These are phyloP conservation scores for Poicephalus meyeri DNA, from an alignment of 2,113 vertebrate genomes.

Conservation along the genomic window DNA sequence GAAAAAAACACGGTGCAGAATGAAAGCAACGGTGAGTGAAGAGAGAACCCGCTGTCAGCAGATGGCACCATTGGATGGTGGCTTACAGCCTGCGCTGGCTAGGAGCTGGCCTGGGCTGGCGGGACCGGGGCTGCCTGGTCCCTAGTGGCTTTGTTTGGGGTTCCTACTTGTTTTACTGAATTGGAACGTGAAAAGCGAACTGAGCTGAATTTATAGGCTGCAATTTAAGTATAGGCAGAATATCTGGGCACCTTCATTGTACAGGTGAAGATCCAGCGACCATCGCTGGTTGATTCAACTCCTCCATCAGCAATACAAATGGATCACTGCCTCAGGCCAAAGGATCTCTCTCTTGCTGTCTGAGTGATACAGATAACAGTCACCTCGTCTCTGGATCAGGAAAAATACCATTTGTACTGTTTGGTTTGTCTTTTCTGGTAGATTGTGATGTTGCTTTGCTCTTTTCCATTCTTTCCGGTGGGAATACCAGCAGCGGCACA, in stretches of 20 bases:
- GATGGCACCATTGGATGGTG: not conserved
- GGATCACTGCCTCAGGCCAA: not conserved
- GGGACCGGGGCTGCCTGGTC: not conserved
- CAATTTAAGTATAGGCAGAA: not conserved
- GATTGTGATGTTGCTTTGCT: not conserved
- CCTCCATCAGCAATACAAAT: slow-evolving; percentile 69
- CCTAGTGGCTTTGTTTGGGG: accelerated
- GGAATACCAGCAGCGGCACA: not conserved
- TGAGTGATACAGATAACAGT: not conserved
- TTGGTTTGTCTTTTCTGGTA: not conserved
- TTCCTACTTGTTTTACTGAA: accelerated
- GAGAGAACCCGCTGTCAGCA: not conserved
- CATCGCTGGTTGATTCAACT: slow-evolving; percentile 69
- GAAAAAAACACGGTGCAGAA: not conserved
- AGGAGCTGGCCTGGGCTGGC: not conserved
- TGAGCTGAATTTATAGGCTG: not conserved
- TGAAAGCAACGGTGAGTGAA: accelerated
- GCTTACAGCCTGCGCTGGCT: not conserved
- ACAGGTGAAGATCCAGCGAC: not conserved
- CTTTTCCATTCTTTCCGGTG: not conserved
- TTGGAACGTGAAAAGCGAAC: not conserved
- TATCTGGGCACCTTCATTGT: not conserved
- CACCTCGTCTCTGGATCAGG: not conserved
- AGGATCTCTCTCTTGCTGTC: not conserved
- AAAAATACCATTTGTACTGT: not conserved